Percentiles rank a stretch among this genome's conserved stretches.
These are phyloP conservation scores for Heliocidaris erythrogramma DNA, from an alignment of 35 echinoderm and acorn worm species.

Conservation along the genomic window DNA sequence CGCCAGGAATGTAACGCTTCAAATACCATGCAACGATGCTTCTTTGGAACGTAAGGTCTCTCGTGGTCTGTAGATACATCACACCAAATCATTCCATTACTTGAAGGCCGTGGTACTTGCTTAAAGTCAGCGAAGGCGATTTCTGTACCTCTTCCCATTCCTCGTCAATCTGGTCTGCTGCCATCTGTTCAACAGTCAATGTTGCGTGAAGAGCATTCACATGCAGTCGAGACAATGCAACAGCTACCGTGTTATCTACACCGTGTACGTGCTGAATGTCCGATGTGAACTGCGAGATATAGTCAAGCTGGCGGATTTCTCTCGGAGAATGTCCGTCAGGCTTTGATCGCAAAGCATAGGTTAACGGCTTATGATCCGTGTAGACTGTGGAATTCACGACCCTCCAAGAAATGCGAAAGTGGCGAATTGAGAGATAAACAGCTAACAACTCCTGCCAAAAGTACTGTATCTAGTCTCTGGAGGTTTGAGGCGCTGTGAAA, in stretches of 20 bases:
- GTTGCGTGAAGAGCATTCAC: neutral
- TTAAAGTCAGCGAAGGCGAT: conserved; percentile 19
- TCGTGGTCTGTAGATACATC: conserved; percentile 3
- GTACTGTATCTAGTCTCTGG: conserved; percentile 58
- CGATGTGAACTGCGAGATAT: conserved; percentile 63
- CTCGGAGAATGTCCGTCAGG: conserved; percentile 59
- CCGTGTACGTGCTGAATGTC: conserved; percentile 52
- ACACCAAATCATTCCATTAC: neutral
- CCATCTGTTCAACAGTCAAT: conserved; percentile 4
- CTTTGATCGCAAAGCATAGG: conserved; percentile 39
- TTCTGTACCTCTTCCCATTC: conserved; percentile 18
- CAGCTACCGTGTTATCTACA: conserved; percentile 34
- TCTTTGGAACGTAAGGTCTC: neutral
- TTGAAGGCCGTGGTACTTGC: conserved; percentile 26
- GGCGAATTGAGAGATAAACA: conserved; percentile 52
- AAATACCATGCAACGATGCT: neutral
- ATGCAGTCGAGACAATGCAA: conserved; percentile 23
- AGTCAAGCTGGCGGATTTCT: conserved; percentile 58
- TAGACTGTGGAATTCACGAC: neutral
- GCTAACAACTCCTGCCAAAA: conserved; percentile 52
- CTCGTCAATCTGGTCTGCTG: neutral
- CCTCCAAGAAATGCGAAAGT: conserved; percentile 55
- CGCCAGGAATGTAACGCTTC: conserved; percentile 42
- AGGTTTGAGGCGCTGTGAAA: conserved; percentile 43
- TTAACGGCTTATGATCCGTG: neutral